A percentile compares a stretch with the other conserved stretches of the same genome.
These are phyloP conservation scores for Ganaspis sp. DNA, from an alignment of 1,140 invertebrate genomes.

Conservation along the genomic window DNA sequence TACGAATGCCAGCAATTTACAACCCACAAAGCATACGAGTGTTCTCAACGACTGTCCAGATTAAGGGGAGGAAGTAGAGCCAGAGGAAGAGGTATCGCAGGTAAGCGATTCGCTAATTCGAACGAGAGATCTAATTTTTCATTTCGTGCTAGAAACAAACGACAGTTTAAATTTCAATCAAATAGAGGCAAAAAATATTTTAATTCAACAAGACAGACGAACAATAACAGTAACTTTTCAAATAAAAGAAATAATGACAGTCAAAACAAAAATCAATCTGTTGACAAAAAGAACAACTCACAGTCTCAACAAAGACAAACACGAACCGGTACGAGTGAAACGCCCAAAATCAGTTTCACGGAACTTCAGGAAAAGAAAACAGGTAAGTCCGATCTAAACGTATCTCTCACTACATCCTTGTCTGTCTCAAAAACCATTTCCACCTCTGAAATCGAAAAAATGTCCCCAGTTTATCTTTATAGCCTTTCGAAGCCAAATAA, in stretches of 20 bases:
- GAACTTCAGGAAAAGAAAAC: no score
- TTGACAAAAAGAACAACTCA: neutral
- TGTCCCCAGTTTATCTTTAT: no score
- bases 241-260: neutral
- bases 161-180: neutral
- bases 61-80: no score
- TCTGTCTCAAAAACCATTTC: no score
- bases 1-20: conserved; percentile 34
- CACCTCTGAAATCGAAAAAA: no score
- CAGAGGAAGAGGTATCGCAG: neutral
- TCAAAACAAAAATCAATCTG: neutral
- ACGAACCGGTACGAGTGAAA: neutral
- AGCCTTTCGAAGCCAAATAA: neutral
- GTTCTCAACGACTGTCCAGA: neutral
- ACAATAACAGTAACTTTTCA: neutral
- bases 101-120: neutral
- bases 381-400: no score
- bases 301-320: neutral
- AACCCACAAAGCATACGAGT: conserved; percentile 8
- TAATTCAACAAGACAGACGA: neutral
- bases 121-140: neutral
- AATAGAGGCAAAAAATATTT: neutral
- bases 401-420: no score
- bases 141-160: neutral
- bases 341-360: no score